phyloP scores from a whole-genome alignment of 2,113 vertebrate species.

The Oncorhynchus kisutch region DNA sequence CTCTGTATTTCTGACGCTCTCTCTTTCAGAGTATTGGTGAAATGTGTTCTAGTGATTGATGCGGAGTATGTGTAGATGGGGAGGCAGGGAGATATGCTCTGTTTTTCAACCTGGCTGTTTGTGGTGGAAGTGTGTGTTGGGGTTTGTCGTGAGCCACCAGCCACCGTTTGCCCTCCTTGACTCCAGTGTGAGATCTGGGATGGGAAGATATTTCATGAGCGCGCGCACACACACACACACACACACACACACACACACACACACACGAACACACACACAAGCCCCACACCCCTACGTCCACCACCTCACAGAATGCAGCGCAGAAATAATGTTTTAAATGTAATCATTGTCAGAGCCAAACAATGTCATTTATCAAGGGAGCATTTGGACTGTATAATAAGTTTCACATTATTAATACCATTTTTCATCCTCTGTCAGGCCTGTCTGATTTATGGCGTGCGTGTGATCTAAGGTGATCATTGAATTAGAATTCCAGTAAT shows the following conservation, averaged over 20 bases:
- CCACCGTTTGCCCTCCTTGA: constrained; percentile 61
- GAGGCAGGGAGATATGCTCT: constrained; percentile 26
- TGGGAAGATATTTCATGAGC: constrained; percentile 91
- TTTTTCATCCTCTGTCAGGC: constrained; percentile 99
- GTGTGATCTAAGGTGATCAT: constrained; percentile 99
- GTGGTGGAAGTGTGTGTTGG: constrained; percentile 29
- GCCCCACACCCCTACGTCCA: constrained; percentile 70
- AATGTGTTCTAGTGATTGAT: neutral
- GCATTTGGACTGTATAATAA: constrained; percentile 99
- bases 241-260: constrained; percentile 8
- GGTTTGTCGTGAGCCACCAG: constrained; percentile 54
- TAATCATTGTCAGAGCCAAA: constrained; percentile 99
- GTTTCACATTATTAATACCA: constrained; percentile 99
- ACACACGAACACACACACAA: constrained; percentile 1
- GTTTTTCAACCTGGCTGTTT: constrained; percentile 13
- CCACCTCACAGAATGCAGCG: constrained; percentile 86
- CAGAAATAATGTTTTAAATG: constrained; percentile 99
- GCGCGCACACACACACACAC: constrained; percentile 17
- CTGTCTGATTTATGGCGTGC: constrained; percentile 98
- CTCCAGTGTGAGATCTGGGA: constrained; percentile 86
- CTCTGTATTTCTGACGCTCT: neutral
- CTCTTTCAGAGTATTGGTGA: neutral
- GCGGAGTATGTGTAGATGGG: neutral
- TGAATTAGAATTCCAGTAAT: constrained; percentile 99
- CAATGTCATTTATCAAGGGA: constrained; percentile 99